These are phyloP conservation scores for Micromys minutus DNA, from an alignment of 2,113 vertebrate species.

Conservation along the genomic window DNA sequence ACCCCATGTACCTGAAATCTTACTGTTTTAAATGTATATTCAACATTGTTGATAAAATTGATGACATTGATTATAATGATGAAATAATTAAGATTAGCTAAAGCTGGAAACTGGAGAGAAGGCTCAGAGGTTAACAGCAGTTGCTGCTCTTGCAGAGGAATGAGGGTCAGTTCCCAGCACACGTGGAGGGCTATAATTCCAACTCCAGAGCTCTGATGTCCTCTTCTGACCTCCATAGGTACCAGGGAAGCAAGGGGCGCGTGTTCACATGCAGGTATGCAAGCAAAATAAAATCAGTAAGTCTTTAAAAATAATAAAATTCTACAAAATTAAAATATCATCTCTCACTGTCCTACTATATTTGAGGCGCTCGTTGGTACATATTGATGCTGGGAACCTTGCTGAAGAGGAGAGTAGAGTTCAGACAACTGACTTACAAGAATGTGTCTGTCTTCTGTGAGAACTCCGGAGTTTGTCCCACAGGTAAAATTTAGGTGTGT, in stretches of 20 bases:
- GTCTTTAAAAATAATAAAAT: constrained; percentile 1
- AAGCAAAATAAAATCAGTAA: background rate
- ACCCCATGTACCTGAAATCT: background rate
- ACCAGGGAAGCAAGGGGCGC: background rate
- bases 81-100: constrained; percentile 32
- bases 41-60: background rate
- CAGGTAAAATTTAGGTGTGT: background rate
- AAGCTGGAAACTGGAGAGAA: background rate
- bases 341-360: background rate
- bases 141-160: background rate
- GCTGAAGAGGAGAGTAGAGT: background rate
- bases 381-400: background rate
- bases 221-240: background rate
- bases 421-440: background rate
- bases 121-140: background rate
- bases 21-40: background rate
- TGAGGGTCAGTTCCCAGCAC: background rate
- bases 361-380: background rate
- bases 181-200: no score
- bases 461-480: background rate
- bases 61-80: background rate
- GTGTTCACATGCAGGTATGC: no score
- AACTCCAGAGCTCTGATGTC: background rate
- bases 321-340: background rate
- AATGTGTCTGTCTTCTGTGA: background rate